Evolutionary conservation across 1,140 invertebrate genomes (phyloP).

Genomic region (Drosophila jambulina): DNA sequence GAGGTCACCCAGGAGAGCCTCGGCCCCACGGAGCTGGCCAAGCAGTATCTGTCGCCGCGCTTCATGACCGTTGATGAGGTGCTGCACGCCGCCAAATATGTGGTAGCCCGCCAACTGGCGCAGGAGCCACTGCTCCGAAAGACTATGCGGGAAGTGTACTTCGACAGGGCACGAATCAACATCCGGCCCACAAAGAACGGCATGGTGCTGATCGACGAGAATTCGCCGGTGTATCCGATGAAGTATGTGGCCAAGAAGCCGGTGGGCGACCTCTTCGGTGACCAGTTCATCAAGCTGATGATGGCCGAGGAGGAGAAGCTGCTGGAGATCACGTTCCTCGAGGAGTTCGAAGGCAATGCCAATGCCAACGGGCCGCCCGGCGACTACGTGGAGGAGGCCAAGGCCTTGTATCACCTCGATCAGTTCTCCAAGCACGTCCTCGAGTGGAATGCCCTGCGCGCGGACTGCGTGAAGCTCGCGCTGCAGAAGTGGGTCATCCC

Average conservation of each 20-base stretch:
- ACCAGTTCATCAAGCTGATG: conserved; percentile 94
- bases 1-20: conserved; percentile 96
- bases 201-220: conserved; percentile 97
- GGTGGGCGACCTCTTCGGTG: conserved; percentile 94
- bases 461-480: conserved; percentile 94
- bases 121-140: conserved; percentile 95
- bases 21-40: conserved; percentile 92
- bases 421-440: conserved; percentile 98
- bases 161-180: conserved; percentile 94
- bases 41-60: conserved; percentile 88
- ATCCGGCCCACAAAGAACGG: conserved; percentile 96
- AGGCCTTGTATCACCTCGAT: conserved; percentile 96
- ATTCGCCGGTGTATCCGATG: conserved; percentile 93
- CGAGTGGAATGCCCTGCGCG: conserved; percentile 97
- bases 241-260: conserved; percentile 99
- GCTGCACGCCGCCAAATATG: conserved; percentile 94
- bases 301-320: conserved; percentile 96
- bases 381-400: conserved; percentile 95
- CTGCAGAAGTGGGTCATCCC: conserved; percentile 95
- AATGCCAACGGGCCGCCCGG: conserved; percentile 85
- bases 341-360: conserved; percentile 92
- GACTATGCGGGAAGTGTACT: conserved; percentile 95
- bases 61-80: conserved; percentile 90
- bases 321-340: conserved; percentile 90
- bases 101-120: conserved; percentile 97